A percentile compares a stretch with the other conserved stretches of the same genome.
These are phyloP conservation scores for Oncopodura yosiiana DNA, from an alignment of 1,140 invertebrate species.

Conservation along the genomic window DNA sequence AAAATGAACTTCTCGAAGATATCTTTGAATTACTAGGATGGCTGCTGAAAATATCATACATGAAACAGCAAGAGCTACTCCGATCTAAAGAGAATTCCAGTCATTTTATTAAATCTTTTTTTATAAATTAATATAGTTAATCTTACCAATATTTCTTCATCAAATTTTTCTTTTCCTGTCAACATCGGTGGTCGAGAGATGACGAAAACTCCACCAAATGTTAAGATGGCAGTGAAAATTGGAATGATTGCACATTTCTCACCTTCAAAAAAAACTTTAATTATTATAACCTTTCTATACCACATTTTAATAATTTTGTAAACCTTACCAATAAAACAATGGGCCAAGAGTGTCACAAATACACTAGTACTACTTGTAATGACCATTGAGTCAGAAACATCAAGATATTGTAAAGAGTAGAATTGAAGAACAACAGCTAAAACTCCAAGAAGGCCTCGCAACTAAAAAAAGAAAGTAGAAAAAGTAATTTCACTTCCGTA, in stretches of 20 bases:
- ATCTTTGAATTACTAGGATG: background rate
- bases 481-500: too few species aligned
- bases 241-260: conserved; percentile 3
- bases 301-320: too few species aligned
- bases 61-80: background rate
- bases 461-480: background rate
- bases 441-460: background rate
- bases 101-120: background rate
- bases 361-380: conserved; percentile 16
- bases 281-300: too few species aligned
- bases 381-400: conserved; percentile 15
- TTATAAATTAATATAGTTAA: background rate
- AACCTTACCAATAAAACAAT: conserved; percentile 14
- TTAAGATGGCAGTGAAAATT: conserved; percentile 5
- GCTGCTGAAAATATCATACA: conserved; percentile 6
- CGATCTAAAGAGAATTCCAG: background rate
- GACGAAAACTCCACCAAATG: conserved; percentile 2
- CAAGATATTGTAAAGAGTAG: conserved; percentile 14
- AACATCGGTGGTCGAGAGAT: conserved; percentile 11
- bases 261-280: too few species aligned
- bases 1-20: conserved; percentile 12
- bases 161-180: conserved; percentile 6
- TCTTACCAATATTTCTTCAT: conserved; percentile 3
- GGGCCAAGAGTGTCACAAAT: conserved; percentile 20
- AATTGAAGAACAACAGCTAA: conserved; percentile 11